Evolutionary conservation across 2,113 vertebrate genomes (phyloP), one percentile per base, ranked within the genome.

Genomic region (Cottus gobio): DNA sequence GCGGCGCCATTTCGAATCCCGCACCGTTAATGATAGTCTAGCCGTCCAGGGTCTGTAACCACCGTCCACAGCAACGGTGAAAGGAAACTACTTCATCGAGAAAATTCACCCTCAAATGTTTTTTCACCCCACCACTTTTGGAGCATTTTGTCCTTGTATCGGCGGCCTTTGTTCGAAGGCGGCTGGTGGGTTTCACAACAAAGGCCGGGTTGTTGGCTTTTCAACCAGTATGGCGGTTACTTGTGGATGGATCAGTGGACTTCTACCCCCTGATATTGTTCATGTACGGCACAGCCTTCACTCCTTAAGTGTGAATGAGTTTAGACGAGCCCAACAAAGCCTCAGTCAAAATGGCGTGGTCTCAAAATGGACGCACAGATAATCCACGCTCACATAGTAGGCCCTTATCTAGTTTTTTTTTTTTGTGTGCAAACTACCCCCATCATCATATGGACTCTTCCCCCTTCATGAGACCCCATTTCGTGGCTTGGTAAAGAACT

Each of bases 301-400:
- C 62, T 67, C 48, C 34, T 50, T 65, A 75, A 66, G 28, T 76
- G 61, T 84, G 82, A 82, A 73, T 77, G 76, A 65, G 61, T 76
- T 65, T 90, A 76, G 39, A 37, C 48, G 15, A 30, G 5, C 22
- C 46, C 71, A 57, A 83, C 85, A 85, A 85, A 84, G 86, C 83
- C 81, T 61, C 76, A 65, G 46, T 80, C 92, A 94, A 94, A 94
- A 95, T 95, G 94, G 94, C 93, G 94, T 91, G 91, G 73, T 89
- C 77, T 93, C 94, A 95, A 95, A 95, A 96, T 95, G 95, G 95
- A 96, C 94, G 95, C 90, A 92, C 71, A 76, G 72, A 71, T 85
- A 83, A 81, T 52, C 82, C 75, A 90, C 88, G 80, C 72, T 85
- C 60, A 7, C 26, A 36, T 75, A 87, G 54, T 63, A 48, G 85